Conservation (phyloP, 2,888 invertebrate species). For the Cyrtodaria siliqua region DNA sequence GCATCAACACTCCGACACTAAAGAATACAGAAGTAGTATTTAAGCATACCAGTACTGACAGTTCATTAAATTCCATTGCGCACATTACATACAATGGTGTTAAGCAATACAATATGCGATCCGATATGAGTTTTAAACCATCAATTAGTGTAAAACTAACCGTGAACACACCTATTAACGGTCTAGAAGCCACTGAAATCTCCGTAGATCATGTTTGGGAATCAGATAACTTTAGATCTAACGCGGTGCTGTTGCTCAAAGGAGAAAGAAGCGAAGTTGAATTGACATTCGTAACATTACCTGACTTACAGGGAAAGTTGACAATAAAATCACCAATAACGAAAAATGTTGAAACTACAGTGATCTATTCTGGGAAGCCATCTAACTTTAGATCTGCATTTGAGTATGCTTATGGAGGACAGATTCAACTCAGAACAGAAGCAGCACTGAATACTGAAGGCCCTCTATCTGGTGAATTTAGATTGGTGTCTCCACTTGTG, state of each 20-base stretch:
- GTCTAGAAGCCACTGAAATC: conserved; percentile 36
- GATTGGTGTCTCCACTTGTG: conserved; percentile 35
- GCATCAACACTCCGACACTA: conserved; percentile 18
- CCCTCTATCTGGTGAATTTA: conserved; percentile 30
- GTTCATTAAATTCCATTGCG: conserved; percentile 14
- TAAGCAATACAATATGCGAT: conserved; percentile 36
- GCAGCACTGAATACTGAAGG: conserved; percentile 23
- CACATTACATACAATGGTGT: conserved; percentile 20
- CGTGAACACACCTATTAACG: conserved; percentile 53
- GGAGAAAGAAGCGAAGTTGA: conserved; percentile 50
- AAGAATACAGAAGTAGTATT: conserved; percentile 29
- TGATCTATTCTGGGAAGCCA: conserved; percentile 17
- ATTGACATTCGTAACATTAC: conserved; percentile 33
- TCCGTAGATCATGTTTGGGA: conserved; percentile 48
- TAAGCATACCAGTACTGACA: conserved; percentile 11
- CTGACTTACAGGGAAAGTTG: conserved; percentile 42
- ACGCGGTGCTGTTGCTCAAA: conserved; percentile 34
- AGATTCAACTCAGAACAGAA: conserved; percentile 19
- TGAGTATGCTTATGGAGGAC: conserved; percentile 23
- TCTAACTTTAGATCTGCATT: conserved; percentile 28
- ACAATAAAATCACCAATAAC: conserved; percentile 48
- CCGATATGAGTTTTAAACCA: conserved; percentile 32
- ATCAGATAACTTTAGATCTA: conserved; percentile 47
- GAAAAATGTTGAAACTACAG: conserved; percentile 20
- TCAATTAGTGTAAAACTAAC: conserved; percentile 12